These are phyloP conservation scores for Epizoanthus rinbou DNA, from an alignment of 92 coral and sea anemone species.

Conservation along the genomic window DNA sequence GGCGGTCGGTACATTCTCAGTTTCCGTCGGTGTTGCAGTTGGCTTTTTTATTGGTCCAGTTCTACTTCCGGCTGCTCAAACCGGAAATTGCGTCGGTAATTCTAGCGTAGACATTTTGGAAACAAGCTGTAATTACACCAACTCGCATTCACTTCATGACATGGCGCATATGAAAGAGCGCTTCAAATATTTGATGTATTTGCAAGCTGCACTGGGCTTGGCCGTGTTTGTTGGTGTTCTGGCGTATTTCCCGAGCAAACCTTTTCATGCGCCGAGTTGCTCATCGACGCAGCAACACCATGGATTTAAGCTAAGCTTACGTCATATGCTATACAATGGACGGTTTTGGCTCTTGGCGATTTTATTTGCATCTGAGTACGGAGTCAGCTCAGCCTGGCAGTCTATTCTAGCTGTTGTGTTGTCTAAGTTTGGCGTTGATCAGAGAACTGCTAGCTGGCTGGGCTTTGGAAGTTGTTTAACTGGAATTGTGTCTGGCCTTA, in stretches of 20 bases:
- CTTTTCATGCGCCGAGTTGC: not conserved
- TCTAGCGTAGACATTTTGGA: too few relatives aligned
- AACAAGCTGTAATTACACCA: too few relatives aligned
- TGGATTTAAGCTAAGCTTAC: conserved; percentile 19
- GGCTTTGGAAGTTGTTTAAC: conserved; percentile 68
- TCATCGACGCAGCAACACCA: conserved; percentile 7
- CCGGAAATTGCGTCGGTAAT: too few relatives aligned
- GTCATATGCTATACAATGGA: conserved; percentile 43
- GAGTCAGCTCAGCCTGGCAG: conserved; percentile 74
- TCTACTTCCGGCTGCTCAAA: conserved; percentile 48
- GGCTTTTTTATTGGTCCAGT: conserved; percentile 69
- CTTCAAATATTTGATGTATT: conserved; percentile 12
- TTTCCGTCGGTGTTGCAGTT: conserved; percentile 57
- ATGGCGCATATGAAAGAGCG: not conserved
- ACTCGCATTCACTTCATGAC: too few relatives aligned
- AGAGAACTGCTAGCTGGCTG: conserved; percentile 74
- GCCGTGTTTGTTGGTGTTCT: not conserved
- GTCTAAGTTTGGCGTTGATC: conserved; percentile 61
- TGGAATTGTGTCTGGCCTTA: conserved; percentile 72
- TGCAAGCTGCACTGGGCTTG: not conserved
- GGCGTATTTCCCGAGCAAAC: conserved; percentile 24
- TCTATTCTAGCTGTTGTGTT: conserved; percentile 71
- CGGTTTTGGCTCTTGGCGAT: conserved; percentile 65
- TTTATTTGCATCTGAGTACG: conserved; percentile 70
- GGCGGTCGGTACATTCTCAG: conserved; percentile 59